A percentile compares a stretch with the other conserved stretches of the same genome.
Evolutionary conservation across 2,113 vertebrate species (phyloP).

Genomic region (Baryphthengus martii): DNA sequence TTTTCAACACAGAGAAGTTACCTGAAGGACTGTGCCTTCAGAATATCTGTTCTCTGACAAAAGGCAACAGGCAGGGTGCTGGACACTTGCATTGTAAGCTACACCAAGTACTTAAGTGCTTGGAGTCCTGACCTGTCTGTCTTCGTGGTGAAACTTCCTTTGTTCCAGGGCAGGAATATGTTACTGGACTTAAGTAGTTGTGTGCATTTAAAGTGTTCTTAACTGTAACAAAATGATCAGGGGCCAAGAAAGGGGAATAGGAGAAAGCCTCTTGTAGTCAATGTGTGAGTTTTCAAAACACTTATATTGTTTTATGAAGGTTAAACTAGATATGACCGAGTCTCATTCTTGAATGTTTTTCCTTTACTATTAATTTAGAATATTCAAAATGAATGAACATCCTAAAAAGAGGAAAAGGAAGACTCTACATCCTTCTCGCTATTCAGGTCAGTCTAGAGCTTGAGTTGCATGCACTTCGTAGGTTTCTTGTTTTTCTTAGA

Average conservation of each 20-base stretch:
- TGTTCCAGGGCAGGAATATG: neutral
- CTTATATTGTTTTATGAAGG: neutral
- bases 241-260: neutral
- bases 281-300: neutral
- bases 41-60: neutral
- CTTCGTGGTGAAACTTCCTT: neutral
- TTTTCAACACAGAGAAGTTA: neutral
- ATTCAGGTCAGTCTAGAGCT: slow-evolving; percentile 72
- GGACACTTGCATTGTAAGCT: neutral
- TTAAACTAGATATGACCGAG: neutral
- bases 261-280: neutral
- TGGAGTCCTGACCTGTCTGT: neutral
- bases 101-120: neutral
- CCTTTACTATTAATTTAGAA: slow-evolving; percentile 7
- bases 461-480: neutral
- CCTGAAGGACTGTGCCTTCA: neutral
- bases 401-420: slow-evolving; percentile 85
- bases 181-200: neutral
- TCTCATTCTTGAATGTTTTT: neutral
- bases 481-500: neutral
- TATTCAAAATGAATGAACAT: slow-evolving; percentile 80
- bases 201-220: neutral
- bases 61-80: neutral
- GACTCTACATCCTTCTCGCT: slow-evolving; percentile 80
- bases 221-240: neutral